These are phyloP conservation scores for Theristicus caerulescens DNA, from an alignment of 2,113 vertebrate genomes.

Conservation along the genomic window DNA sequence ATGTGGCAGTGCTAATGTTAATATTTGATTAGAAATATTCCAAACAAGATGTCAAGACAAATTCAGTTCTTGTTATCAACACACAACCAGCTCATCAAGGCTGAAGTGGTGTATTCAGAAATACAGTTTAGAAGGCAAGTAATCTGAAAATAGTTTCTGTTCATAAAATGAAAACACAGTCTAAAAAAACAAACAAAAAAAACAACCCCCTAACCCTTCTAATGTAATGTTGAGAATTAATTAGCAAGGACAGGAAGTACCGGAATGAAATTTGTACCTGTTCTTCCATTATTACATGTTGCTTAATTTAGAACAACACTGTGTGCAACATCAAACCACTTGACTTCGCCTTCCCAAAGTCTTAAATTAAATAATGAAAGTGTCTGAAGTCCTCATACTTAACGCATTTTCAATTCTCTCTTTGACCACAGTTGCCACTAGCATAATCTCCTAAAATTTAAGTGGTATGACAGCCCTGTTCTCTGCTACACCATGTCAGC, in stretches of 20 bases:
- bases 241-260: conserved; percentile 2
- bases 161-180: neutral
- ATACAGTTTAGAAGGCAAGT: neutral
- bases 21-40: conserved; percentile 68
- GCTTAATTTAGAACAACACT: conserved; percentile 24
- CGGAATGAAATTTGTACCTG: conserved; percentile 14
- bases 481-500: neutral
- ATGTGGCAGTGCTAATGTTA: conserved; percentile 37
- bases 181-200: neutral
- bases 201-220: neutral
- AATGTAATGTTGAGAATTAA: neutral
- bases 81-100: neutral
- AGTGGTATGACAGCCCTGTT: neutral
- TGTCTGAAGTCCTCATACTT: neutral
- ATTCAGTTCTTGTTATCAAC: conserved; percentile 43
- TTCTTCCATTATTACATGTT: neutral
- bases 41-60: conserved; percentile 60
- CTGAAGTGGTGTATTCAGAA: neutral
- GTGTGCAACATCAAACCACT: neutral
- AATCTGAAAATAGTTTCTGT: neutral
- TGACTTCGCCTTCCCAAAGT: neutral
- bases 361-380: conserved; percentile 14
- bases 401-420: neutral
- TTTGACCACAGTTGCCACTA: neutral
- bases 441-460: neutral